Evolutionary conservation across 2,888 invertebrate genomes (phyloP), one percentile per base, ranked within the genome.

Genomic region (Nemapogon koenigi): DNA sequence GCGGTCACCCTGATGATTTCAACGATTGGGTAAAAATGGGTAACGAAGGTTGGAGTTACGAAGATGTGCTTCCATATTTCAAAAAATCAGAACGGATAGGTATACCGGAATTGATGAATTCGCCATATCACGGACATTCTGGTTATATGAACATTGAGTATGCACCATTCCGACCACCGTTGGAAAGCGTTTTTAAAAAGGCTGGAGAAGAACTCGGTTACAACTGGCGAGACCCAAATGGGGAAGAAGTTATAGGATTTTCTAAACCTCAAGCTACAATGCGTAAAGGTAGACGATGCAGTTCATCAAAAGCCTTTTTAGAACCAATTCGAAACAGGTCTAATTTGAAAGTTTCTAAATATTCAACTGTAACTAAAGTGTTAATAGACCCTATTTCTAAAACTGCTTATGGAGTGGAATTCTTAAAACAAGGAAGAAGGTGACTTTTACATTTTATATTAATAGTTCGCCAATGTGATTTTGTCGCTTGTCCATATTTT

Each of bases 1-100:
- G 91, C 47, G 91, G 91, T 0, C 88, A 91, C 51, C 85, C 85
- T n/a, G 72, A 72, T 30, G 94, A 94, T 69, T 95, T 88, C 56
- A 89, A 95, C 55, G 79, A 83, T 37, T 94, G 94, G 94, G 86
- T 81, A n/a, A 66, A 64, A 16, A 72, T 86, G 58, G 94, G 93
- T 1, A 93, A 93, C 53, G 58, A 71, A 1, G 92, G 92, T 1
- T 94, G 94, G 94, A 83, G 85, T 40, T 92, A 88, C 55, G 54
- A 80, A 1, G 85, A 90, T 39, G 76, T 91, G 1, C 55, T 91
- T 14, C 78, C 87, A 2, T 92, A 91, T 57, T 95, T 95, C 50
- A 82, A 82, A 43, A 91, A 90, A 59, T 88, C 89, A 0, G 91
- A 91, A 68, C 86, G 87, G 49, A 83, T 87, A 46, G 75, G 76